Evolutionary conservation across 1,140 invertebrate genomes (phyloP), one percentile per base, ranked within the genome.

Genomic region (Drosophila asahinai): DNA sequence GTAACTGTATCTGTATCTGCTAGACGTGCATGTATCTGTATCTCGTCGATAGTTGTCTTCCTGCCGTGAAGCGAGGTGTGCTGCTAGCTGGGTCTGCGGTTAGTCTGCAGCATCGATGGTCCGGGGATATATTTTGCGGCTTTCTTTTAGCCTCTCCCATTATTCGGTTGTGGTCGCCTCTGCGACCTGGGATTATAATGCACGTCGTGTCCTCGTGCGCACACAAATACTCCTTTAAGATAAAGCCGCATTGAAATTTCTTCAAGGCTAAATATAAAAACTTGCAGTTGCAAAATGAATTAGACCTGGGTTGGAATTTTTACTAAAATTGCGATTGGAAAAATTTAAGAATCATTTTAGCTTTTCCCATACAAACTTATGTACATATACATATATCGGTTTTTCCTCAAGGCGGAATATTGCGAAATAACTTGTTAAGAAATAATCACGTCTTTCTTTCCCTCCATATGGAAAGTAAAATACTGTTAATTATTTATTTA

Each of bases 71-170:
- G n/a, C 25, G n/a, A 17, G 42, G 38, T 25, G 27, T n/a, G 30
- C 30, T 17, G 11, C 57, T 11, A n/a, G 43, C 27, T 42, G 48
- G 60, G 47, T 48, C 72, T 81, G 75, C 75, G 70, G 70, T 70
- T 77, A 59, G 77, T 78, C 73, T 80, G 77, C 81, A 51, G 65
- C 86, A 89, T 90, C 86, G 86, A 82, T 91, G 90, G 81, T 86
- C 84, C 86, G 80, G 90, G 86, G 86, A 91, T 90, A 90, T 91
- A 80, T 84, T 84, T 78, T 89, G 81, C 61, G 77, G 80, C 77
- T 77, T 77, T 83, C 52, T 76, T 43, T 76, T 30, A 25, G 63
- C 38, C 55, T 38, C 45, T 77, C 36, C 64, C 70, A 63, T 63
- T 48, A 74, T 63, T 79, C 63, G 55, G 55, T 48, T 81, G 73